phyloP scores from a whole-genome alignment of 2,113 vertebrate genomes.

The Mirounga angustirostris region DNA sequence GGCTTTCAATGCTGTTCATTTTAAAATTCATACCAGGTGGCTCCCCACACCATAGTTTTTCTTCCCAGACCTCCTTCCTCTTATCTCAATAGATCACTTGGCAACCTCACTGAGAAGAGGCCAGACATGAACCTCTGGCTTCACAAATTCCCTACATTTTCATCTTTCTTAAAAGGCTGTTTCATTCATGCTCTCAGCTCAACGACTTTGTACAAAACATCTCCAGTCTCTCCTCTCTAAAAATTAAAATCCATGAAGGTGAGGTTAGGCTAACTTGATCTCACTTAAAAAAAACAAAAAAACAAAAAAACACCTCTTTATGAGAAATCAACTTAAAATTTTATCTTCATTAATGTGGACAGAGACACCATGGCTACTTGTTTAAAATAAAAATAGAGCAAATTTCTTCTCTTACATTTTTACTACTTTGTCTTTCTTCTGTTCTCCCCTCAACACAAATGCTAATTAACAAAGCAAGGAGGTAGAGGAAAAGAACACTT shows the following conservation, averaged over 20 bases:
- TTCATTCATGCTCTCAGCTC: not conserved
- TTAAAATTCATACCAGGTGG: not conserved
- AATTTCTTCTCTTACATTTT: conserved; percentile 36
- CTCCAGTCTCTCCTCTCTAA: not conserved
- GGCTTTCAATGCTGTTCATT: not conserved
- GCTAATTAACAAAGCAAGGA: conserved; percentile 38
- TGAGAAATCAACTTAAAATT: not conserved
- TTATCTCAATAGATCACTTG: not conserved
- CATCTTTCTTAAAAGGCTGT: not conserved
- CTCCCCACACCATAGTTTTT: not conserved
- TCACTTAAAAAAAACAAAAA: not conserved
- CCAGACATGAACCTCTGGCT: not conserved
- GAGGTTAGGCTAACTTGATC: conserved; percentile 31
- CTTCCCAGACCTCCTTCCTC: not conserved
- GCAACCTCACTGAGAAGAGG: not conserved
- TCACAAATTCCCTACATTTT: conserved; percentile 9
- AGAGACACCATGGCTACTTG: conserved; percentile 28
- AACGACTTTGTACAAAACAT: not conserved
- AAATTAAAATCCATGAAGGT: conserved; percentile 39
- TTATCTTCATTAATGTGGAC: not conserved
- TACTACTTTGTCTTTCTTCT: not conserved
- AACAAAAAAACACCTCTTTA: too few relatives aligned
- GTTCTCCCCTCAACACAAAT: not conserved
- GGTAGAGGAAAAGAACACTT: not conserved
- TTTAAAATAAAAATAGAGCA: conserved; percentile 52